A percentile compares a stretch with the other conserved stretches of the same genome.
Evolutionary conservation across 2,888 invertebrate species (phyloP).

Genomic region (Brachycybe producta): DNA sequence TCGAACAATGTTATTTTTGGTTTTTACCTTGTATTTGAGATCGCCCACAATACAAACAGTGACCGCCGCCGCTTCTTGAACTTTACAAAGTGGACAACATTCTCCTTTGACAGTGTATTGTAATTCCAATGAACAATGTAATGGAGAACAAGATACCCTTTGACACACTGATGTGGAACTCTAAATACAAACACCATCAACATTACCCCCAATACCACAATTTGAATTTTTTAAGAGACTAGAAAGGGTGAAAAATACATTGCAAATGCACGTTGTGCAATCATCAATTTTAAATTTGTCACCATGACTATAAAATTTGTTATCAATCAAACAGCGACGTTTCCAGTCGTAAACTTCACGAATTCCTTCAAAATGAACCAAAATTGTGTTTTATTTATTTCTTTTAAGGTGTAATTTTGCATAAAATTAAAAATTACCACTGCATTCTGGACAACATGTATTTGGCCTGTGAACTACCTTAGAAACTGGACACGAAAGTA

Average conservation of each 20-base stretch:
- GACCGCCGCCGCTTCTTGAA: slow-evolving; percentile 19
- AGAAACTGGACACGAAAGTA: slow-evolving; percentile 61
- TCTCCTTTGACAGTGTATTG: slow-evolving; percentile 32
- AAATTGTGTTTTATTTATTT: not conserved
- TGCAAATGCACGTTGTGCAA: slow-evolving; percentile 74
- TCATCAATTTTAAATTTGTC: slow-evolving; percentile 43
- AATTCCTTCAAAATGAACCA: slow-evolving; percentile 32
- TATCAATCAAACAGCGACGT: slow-evolving; percentile 55
- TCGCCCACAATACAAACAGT: slow-evolving; percentile 21
- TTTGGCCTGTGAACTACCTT: slow-evolving; percentile 57
- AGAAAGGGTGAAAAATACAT: no score
- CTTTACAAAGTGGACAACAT: slow-evolving; percentile 34
- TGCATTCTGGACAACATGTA: slow-evolving; percentile 62
- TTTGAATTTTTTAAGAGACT: no score
- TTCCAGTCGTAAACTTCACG: slow-evolving; percentile 39
- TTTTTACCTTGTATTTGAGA: slow-evolving; percentile 51
- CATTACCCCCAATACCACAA: not conserved
- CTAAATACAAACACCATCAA: slow-evolving; percentile 23
- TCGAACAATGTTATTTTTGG: not conserved
- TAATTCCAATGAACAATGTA: slow-evolving; percentile 65
- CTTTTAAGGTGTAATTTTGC: slow-evolving; percentile 3
- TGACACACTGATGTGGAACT: slow-evolving; percentile 68
- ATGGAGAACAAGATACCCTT: slow-evolving; percentile 72
- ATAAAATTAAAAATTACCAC: slow-evolving; percentile 30
- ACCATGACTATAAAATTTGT: slow-evolving; percentile 49